Conservation (phyloP, 2,888 invertebrate species). For the Drosophila maculinotata region DNA sequence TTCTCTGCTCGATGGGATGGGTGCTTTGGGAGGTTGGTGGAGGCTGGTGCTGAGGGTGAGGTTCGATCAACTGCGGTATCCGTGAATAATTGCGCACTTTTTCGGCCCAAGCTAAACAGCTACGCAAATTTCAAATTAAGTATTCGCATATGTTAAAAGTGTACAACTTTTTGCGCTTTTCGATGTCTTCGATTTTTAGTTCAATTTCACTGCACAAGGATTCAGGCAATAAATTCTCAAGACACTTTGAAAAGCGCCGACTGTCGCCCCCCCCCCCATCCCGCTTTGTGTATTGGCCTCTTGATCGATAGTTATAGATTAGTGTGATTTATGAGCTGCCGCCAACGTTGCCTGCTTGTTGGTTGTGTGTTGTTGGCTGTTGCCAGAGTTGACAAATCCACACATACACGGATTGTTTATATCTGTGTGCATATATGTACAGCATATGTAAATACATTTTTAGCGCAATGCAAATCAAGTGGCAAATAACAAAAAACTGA, state of each 20-base stretch:
- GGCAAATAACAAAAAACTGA: constrained; percentile 61
- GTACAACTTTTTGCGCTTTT: constrained; percentile 36
- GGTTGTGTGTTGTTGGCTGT: neutral
- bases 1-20: constrained; percentile 5
- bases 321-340: constrained; percentile 72
- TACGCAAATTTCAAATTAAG: constrained; percentile 47
- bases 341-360: constrained; percentile 18
- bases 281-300: constrained; percentile 37
- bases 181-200: constrained; percentile 40
- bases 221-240: constrained; percentile 72
- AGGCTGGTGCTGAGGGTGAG: constrained; percentile 1
- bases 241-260: constrained; percentile 61
- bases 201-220: constrained; percentile 54
- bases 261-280: neutral
- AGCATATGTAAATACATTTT: constrained; percentile 67
- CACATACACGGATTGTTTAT: constrained; percentile 1
- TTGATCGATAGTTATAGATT: constrained; percentile 80
- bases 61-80: constrained; percentile 48
- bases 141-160: constrained; percentile 36
- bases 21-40: neutral
- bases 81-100: constrained; percentile 74
- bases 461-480: constrained; percentile 72
- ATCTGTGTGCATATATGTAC: neutral
- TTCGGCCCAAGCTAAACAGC: constrained; percentile 29
- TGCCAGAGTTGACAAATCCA: constrained; percentile 45